Evolutionary conservation across 1,140 invertebrate species (phyloP).

Genomic region (Formica selysi): DNA sequence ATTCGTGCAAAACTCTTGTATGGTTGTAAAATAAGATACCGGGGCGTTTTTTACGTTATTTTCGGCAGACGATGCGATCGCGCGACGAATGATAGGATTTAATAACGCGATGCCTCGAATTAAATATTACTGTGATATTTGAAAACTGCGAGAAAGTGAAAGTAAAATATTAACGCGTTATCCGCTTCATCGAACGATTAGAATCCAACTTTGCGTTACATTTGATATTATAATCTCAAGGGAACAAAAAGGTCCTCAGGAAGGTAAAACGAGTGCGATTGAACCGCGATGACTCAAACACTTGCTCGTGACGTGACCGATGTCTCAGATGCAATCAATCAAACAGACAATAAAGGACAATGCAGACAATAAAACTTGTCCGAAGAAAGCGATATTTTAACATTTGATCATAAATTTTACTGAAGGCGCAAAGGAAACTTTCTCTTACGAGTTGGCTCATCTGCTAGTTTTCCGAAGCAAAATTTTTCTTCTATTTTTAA

Average conservation of each 20-base stretch:
- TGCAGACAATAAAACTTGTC: conserved; percentile 41
- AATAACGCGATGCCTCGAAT: conserved; percentile 30
- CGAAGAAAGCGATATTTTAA: conserved; percentile 47
- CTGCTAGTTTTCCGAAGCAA: too few species aligned
- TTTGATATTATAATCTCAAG: conserved; percentile 20
- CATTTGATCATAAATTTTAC: background rate
- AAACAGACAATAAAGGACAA: too few species aligned
- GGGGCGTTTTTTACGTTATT: background rate
- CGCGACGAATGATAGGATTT: background rate
- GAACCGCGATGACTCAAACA: background rate
- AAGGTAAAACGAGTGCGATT: background rate
- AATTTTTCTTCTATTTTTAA: too few species aligned
- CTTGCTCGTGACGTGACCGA: conserved; percentile 34
- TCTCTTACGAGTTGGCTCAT: background rate
- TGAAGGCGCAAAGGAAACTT: background rate
- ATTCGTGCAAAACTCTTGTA: background rate
- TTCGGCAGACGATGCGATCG: conserved; percentile 30
- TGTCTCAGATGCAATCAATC: background rate
- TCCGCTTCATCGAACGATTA: conserved; percentile 38
- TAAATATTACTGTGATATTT: conserved; percentile 21
- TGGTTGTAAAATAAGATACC: background rate
- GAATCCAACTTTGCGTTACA: background rate
- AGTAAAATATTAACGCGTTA: conserved; percentile 45
- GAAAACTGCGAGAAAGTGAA: conserved; percentile 37
- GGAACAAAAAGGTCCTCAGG: background rate